Conservation (phyloP, 2,113 vertebrate species). For the Physeter macrocephalus region DNA sequence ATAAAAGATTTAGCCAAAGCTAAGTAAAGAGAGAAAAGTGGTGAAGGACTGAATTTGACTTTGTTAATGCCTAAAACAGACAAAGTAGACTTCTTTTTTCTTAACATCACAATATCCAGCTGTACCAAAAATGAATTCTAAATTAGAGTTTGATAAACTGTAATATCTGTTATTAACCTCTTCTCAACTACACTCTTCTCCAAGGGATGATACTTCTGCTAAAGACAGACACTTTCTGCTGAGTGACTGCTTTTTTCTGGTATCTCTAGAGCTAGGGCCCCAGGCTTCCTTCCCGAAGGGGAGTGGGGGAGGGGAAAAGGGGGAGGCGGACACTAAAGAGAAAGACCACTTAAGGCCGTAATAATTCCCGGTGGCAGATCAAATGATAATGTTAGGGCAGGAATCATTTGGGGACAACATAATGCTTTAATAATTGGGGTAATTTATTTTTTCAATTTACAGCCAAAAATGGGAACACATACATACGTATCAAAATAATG, state of each 20-base stretch:
- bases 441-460: conserved; percentile 29
- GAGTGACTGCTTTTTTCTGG: conserved; percentile 27
- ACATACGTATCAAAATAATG: not conserved
- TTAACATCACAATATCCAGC: not conserved
- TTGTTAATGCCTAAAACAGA: not conserved
- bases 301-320: not conserved
- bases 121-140: conserved; percentile 36
- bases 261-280: conserved; percentile 27
- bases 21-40: not conserved
- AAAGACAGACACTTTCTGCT: conserved; percentile 31
- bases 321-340: not conserved
- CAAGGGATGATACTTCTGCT: conserved; percentile 9
- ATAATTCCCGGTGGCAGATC: not conserved
- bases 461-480: not conserved
- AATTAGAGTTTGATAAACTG: not conserved
- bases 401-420: not conserved
- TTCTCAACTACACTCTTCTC: conserved; percentile 4
- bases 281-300: conserved; percentile 45
- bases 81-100: not conserved
- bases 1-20: not conserved
- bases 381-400: not conserved
- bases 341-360: not conserved
- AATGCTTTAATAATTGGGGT: not conserved
- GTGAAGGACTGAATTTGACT: not conserved
- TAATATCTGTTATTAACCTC: not conserved